Evolutionary conservation across 2,888 invertebrate genomes (phyloP).

Genomic region (Elmis aenea): DNA sequence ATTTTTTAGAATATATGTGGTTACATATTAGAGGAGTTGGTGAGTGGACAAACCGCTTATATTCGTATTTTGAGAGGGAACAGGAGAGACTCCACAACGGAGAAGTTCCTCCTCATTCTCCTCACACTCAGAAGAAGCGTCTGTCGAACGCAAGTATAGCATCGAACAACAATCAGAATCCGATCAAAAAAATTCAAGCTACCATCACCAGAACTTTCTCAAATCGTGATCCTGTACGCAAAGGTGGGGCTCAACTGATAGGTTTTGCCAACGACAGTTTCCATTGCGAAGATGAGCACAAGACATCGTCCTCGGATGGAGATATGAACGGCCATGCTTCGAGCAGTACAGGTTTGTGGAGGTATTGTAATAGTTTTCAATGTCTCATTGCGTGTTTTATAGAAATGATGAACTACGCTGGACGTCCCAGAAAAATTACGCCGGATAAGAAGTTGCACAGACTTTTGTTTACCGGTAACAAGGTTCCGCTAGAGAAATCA

Average conservation of each 20-base stretch:
- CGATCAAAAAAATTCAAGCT: slow-evolving; percentile 42
- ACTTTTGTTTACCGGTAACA: slow-evolving; percentile 49
- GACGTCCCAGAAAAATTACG: slow-evolving; percentile 39
- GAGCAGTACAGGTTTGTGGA: slow-evolving; percentile 34
- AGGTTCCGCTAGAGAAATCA: slow-evolving; percentile 70
- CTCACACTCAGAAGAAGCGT: slow-evolving; percentile 27
- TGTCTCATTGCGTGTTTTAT: not conserved
- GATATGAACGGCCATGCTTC: slow-evolving; percentile 32
- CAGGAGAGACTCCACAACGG: slow-evolving; percentile 69
- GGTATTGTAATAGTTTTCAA: slow-evolving; percentile 5
- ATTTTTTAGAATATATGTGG: slow-evolving; percentile 74
- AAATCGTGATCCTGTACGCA: slow-evolving; percentile 42
- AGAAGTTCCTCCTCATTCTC: slow-evolving; percentile 49
- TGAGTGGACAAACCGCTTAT: slow-evolving; percentile 87
- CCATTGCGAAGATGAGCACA: slow-evolving; percentile 32
- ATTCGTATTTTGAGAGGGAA: slow-evolving; percentile 79
- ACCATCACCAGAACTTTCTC: slow-evolving; percentile 52
- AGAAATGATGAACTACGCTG: slow-evolving; percentile 15
- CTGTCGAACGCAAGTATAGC: slow-evolving; percentile 33
- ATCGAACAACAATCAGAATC: slow-evolving; percentile 34
- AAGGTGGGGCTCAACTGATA: slow-evolving; percentile 38
- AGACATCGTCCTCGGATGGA: slow-evolving; percentile 28
- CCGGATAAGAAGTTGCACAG: slow-evolving; percentile 51
- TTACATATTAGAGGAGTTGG: slow-evolving; percentile 90
- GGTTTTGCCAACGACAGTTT: slow-evolving; percentile 42